phyloP scores from a whole-genome alignment of 2,888 invertebrate species.

The Neocrepidodera transversa region DNA sequence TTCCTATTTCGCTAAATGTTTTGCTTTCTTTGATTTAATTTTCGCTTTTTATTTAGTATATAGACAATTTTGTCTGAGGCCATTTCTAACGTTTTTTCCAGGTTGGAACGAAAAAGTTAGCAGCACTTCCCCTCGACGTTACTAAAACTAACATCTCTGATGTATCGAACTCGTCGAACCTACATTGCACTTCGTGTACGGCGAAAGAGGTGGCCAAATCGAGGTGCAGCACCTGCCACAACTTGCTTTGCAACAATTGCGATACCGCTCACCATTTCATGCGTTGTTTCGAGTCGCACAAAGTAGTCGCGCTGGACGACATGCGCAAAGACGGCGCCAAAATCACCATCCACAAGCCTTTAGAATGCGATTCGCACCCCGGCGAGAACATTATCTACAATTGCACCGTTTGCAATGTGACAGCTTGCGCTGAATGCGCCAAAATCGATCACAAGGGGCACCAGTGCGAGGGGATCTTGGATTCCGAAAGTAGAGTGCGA shows the following conservation, averaged over 20 bases:
- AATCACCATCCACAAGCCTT: conserved; percentile 86
- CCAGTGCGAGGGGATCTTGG: conserved; percentile 81
- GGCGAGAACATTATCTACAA: conserved; percentile 87
- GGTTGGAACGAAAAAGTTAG: conserved; percentile 78
- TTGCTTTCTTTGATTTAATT: too few species aligned
- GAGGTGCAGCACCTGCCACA: conserved; percentile 93
- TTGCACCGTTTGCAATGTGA: conserved; percentile 86
- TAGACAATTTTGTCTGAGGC: too few species aligned
- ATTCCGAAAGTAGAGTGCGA: conserved; percentile 77
- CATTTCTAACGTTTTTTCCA: conserved; percentile 53
- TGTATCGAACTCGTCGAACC: conserved; percentile 71
- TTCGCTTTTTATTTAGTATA: too few species aligned
- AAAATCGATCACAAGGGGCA: conserved; percentile 85
- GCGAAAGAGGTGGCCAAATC: conserved; percentile 94
- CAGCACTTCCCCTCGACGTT: conserved; percentile 84
- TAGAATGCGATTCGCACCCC: conserved; percentile 82
- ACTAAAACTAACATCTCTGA: conserved; percentile 85
- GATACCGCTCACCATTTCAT: conserved; percentile 95
- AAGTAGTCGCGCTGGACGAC: conserved; percentile 88
- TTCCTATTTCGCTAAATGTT: too few species aligned
- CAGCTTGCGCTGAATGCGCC: conserved; percentile 88
- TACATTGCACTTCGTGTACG: conserved; percentile 93
- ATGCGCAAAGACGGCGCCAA: conserved; percentile 78
- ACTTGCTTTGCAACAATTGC: conserved; percentile 92
- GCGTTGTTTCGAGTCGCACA: conserved; percentile 96